Base-by-base conservation (phyloP, 2,888 invertebrate species). In the Macaria liturata region DNA sequence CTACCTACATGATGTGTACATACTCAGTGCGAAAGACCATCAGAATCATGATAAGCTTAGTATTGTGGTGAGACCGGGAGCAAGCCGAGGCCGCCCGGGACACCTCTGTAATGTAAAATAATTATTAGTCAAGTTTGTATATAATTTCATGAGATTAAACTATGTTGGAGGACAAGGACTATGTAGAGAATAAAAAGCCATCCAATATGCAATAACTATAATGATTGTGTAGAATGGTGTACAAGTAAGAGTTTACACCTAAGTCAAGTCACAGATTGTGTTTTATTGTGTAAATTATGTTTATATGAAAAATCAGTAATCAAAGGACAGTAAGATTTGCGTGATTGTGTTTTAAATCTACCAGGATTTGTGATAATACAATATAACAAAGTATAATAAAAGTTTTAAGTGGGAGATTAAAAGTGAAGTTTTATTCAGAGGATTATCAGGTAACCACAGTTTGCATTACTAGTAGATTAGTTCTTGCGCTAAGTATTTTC, bases 281-380 rank as follows among this genome's bases (percentile, higher is more conserved):
- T 90, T 91, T 86, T 87, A 89, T 84, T 89, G 87, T 91, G 91
- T 91, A 92, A 91, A 92, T 91, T 91, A 89, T 88, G 90, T 91
- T 89, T 86, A 86, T 87, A 90, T 88, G 87, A 83, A 81, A 84
- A 89, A 89, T 88, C 88, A 88, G 76, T 91, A 91, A 89, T 89
- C 86, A 85, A 88, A 81, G 81, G 86, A 85, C 87, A 86, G 86
- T 85, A 88, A 84, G 87, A 87, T 83, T 89, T 91, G 93, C 86
- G 93, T 94, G 94, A 93, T 93, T 94, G 94, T 92, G 92, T 92
- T 91, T 93, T 93, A 93, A 93, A 93, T 94, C 94, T 94, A 94
- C 94, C 94, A 94, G 93, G 94, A 94, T 94, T 94, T 94, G 94
- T 94, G 94, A 94, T 94, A 94, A 94, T 93, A 94, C 93, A 93